Conservation (phyloP, 2,888 invertebrate species). For the Panorpa germanica region DNA sequence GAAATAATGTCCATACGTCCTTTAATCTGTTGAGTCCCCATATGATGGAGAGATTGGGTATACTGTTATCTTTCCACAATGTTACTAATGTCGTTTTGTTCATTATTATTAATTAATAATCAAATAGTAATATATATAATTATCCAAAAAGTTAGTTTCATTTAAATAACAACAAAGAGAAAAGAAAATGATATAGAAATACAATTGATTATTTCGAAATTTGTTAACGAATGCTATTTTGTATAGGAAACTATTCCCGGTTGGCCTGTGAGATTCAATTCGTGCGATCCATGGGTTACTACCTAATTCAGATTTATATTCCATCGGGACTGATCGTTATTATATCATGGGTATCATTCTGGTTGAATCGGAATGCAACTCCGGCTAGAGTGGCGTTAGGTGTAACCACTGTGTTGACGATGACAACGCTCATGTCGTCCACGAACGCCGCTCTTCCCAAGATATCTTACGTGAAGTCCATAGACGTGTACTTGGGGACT, state of each 20-base stretch:
- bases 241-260: slow-evolving; percentile 85
- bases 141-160: too few relatives aligned
- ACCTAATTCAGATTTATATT: slow-evolving; percentile 96
- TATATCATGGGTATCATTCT: slow-evolving; percentile 94
- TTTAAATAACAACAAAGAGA: slow-evolving; percentile 13
- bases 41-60: too few relatives aligned
- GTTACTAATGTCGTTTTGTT: too few relatives aligned
- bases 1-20: too few relatives aligned
- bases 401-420: slow-evolving; percentile 90
- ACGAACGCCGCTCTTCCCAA: slow-evolving; percentile 93
- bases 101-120: too few relatives aligned
- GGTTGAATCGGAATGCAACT: slow-evolving; percentile 89
- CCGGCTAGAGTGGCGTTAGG: slow-evolving; percentile 86
- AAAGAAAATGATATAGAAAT: slow-evolving; percentile 8
- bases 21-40: too few relatives aligned
- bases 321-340: slow-evolving; percentile 93
- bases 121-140: too few relatives aligned
- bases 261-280: slow-evolving; percentile 93
- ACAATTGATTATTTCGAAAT: slow-evolving; percentile 3
- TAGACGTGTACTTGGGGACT: slow-evolving; percentile 92
- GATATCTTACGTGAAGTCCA: slow-evolving; percentile 94
- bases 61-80: too few relatives aligned
- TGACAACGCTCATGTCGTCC: slow-evolving; percentile 95
- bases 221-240: slow-evolving; percentile 11
- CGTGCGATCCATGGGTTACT: slow-evolving; percentile 95